These are phyloP conservation scores for Tokudaia muenninki DNA, from an alignment of 2,797 vertebrate species.

Conservation along the genomic window DNA sequence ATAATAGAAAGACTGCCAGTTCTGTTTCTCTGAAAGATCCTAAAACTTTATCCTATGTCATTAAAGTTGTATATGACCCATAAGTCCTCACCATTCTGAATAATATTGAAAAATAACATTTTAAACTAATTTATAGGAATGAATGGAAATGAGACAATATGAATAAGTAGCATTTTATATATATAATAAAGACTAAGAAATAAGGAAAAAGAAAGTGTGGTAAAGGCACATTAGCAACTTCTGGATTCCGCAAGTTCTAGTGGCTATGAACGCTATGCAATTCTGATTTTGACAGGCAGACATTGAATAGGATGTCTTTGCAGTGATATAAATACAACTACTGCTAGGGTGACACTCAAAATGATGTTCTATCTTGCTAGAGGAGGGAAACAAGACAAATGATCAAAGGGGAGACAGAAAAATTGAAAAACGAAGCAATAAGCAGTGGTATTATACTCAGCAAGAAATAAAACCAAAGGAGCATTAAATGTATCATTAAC, in stretches of 20 bases:
- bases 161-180: constrained; percentile 34
- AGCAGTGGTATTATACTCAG: background rate
- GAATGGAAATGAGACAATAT: background rate
- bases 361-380: background rate
- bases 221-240: background rate
- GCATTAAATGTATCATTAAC: background rate
- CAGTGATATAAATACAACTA: background rate
- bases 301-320: background rate
- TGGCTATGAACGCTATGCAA: background rate
- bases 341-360: background rate
- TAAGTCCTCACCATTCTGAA: background rate
- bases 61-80: background rate
- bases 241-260: background rate
- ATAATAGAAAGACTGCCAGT: background rate
- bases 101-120: background rate
- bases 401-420: background rate
- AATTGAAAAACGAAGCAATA: background rate
- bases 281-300: constrained; percentile 20
- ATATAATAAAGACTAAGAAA: constrained; percentile 11
- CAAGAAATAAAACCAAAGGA: constrained; percentile 13
- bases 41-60: background rate
- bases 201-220: background rate
- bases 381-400: background rate
- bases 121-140: constrained; percentile 1
- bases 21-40: background rate